Percentiles rank a stretch among this genome's conserved stretches.
phyloP scores from a whole-genome alignment of 2,888 invertebrate genomes.

The Archips crataeganus region DNA sequence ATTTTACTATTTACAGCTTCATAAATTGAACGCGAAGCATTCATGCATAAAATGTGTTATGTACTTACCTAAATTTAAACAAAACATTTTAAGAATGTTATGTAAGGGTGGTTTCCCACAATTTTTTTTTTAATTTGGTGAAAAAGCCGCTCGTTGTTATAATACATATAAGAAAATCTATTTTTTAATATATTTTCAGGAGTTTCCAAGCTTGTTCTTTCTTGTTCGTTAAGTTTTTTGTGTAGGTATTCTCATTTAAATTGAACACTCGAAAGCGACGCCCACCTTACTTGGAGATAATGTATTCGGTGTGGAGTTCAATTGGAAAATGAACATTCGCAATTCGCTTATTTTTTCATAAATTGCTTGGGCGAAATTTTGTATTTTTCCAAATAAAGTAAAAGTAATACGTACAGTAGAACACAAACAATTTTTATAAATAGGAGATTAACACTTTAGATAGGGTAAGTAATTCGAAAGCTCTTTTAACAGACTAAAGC shows the following conservation, averaged over 20 bases:
- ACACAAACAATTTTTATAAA: not conserved
- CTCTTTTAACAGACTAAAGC: not conserved
- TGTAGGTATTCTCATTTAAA: not conserved
- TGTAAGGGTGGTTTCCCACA: not conserved
- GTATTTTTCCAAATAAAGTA: not conserved
- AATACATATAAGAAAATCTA: not conserved
- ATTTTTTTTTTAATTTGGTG: not conserved
- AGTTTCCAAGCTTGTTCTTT: not conserved
- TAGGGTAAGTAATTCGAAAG: not conserved
- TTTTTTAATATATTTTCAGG: not conserved
- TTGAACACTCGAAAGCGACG: not conserved
- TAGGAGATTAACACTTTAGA: not conserved
- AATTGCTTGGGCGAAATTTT: not conserved
- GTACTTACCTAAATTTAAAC: not conserved
- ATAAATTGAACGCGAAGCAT: slow-evolving; percentile 3
- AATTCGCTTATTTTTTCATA: slow-evolving; percentile 11
- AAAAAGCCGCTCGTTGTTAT: not conserved
- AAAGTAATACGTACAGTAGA: not conserved
- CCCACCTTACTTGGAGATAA: slow-evolving; percentile 4
- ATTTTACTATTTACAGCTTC: not conserved
- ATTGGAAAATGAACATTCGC: slow-evolving; percentile 12
- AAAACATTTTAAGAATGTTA: not conserved
- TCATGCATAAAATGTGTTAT: slow-evolving; percentile 2
- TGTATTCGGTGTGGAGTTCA: not conserved
- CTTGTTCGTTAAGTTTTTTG: not conserved